Base-by-base conservation (phyloP, 2,888 invertebrate species). In the Mellilla xanthometata region DNA sequence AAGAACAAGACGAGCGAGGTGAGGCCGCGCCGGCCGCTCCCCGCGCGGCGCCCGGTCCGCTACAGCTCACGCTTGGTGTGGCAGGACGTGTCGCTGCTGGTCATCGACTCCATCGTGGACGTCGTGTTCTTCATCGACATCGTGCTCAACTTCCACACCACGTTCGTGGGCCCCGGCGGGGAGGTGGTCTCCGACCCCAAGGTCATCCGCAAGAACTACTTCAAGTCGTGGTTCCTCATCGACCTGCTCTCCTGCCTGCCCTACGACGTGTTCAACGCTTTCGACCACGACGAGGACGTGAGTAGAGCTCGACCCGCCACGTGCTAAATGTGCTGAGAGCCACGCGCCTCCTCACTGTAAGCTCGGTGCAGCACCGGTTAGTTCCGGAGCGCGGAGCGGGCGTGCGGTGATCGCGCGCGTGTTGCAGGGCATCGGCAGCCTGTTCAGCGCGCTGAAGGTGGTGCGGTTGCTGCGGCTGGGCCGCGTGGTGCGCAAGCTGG, bases 121-220 rank as follows among this genome's bases (percentile, higher is more conserved):
- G 99, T 99, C 69, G 98, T 99, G 78, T 99, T 99, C 93, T 99
- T 99, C 92, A 98, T 99, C 89, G 99, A 99, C 92, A 99, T 99
- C 88, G 97, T 99, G 82, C 95, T 99, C 80, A 99, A 99, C 92
- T 99, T 99, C 91, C 99, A 99, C 91, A 99, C 99, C 59, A 99
- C 99, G 57, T 99, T 99, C 90, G 99, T 99, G 70, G 99, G 99
- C 34, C 96, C 96, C 43, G 96, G 96, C 58, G 96, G 96, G 58
- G 96, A 97, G 90, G 99, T 99, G 64, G 99, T 99, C 68, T 98
- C 98, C 72, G 99, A 99, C 90, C 99, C 99, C 10, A 98, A 98
- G 86, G 97, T 98, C 67, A 98, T 99, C 81, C 93, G 98, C 72
- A 97, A 97, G 95, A 99, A 99, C 92, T 99, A 99, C 91, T 93